Evolutionary conservation across 1,140 invertebrate genomes (phyloP).

Genomic region (Lethrus apterus): DNA sequence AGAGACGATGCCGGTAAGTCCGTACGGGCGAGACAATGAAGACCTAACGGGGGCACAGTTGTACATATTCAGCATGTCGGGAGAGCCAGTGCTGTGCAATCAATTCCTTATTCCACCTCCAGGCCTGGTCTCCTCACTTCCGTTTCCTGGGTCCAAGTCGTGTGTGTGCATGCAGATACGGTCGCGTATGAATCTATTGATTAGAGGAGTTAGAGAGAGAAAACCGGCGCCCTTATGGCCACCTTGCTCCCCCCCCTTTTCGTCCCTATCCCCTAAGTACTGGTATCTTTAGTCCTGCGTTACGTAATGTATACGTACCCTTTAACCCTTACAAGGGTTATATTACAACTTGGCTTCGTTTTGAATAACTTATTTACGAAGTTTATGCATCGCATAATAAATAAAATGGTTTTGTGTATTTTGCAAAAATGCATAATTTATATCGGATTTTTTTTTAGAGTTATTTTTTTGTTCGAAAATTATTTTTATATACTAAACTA

Average conservation of each 20-base stretch:
- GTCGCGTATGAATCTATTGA: constrained; percentile 36
- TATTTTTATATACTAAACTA: too few species aligned
- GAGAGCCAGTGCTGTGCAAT: constrained; percentile 21
- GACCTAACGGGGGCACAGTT: constrained; percentile 12
- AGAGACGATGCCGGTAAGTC: too few species aligned
- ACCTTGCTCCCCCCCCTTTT: constrained; percentile 13
- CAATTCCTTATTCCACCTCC: constrained; percentile 34
- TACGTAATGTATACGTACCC: constrained; percentile 23
- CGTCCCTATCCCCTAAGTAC: constrained; percentile 3
- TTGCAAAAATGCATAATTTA: too few species aligned
- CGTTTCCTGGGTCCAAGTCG: constrained; percentile 18
- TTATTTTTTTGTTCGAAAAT: too few species aligned
- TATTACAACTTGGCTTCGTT: constrained; percentile 25
- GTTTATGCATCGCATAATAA: too few species aligned
- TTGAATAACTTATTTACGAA: too few species aligned
- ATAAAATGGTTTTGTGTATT: too few species aligned
- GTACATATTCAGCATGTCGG: constrained; percentile 19
- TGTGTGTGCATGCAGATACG: constrained; percentile 33
- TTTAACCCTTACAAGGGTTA: constrained; percentile 25
- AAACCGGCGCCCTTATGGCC: constrained; percentile 17
- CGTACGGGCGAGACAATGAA: constrained; percentile 9
- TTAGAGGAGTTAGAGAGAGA: constrained; percentile 23
- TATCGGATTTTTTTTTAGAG: too few species aligned
- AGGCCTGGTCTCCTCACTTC: constrained; percentile 13
- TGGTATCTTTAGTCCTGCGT: constrained; percentile 22